These are phyloP conservation scores for Patella pellucida DNA, from an alignment of 2,888 invertebrate genomes.

Conservation along the genomic window DNA sequence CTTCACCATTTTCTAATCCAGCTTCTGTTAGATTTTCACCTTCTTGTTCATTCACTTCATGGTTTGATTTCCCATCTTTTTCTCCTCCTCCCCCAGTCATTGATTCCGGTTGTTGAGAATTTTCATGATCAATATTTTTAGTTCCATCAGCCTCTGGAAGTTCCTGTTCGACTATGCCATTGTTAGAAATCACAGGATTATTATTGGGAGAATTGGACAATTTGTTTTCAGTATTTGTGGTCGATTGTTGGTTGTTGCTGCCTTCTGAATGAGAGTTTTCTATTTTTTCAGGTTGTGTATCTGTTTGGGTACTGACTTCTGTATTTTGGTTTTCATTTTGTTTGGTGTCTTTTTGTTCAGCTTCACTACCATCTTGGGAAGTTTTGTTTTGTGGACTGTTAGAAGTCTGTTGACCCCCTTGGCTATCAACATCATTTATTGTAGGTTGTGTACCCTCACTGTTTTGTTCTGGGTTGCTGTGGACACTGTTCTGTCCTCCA, in stretches of 20 bases:
- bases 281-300: not conserved
- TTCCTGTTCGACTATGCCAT: not conserved
- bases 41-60: not conserved
- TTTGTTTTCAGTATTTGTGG: not conserved
- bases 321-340: not conserved
- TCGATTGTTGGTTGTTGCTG: not conserved
- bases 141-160: not conserved
- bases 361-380: not conserved
- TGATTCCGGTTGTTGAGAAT: conserved; percentile 3
- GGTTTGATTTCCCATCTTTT: not conserved
- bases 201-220: not conserved
- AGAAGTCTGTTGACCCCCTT: not conserved
- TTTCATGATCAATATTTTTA: conserved; percentile 1
- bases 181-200: not conserved
- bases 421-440: not conserved
- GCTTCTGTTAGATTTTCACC: not conserved
- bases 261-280: not conserved
- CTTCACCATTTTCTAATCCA: not conserved
- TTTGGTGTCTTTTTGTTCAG: not conserved
- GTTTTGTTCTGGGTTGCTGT: not conserved
- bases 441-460: not conserved
- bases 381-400: not conserved
- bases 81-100: conserved; percentile 5
- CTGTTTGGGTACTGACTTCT: not conserved
- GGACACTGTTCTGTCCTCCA: not conserved